A percentile compares a stretch with the other conserved stretches of the same genome.
phyloP scores from a whole-genome alignment of 2,113 vertebrate species.

The Dascyllus trimaculatus region DNA sequence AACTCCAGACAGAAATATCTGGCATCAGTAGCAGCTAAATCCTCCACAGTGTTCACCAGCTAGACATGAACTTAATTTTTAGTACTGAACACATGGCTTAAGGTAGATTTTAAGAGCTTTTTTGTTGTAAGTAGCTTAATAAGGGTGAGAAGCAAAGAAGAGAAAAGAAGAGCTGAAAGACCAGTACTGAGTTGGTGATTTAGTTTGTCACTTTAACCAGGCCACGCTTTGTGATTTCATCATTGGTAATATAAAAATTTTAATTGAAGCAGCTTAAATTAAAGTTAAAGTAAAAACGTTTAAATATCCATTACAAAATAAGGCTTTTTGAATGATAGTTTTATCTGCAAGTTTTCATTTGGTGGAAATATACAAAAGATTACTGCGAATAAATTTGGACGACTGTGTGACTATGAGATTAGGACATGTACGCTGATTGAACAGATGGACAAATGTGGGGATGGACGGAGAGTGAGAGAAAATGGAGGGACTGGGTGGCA shows the following conservation, averaged over 20 bases:
- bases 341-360: constrained; percentile 13
- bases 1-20: too few relatives aligned
- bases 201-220: too few relatives aligned
- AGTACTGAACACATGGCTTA: not conserved
- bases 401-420: constrained; percentile 27
- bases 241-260: too few relatives aligned
- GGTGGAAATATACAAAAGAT: constrained; percentile 17
- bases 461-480: constrained; percentile 12
- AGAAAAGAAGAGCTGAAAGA: not conserved
- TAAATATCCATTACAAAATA: not conserved
- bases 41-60: not conserved
- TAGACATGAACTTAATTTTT: not conserved
- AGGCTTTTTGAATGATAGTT: not conserved
- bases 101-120: too few relatives aligned
- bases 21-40: too few relatives aligned
- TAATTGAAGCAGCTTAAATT: not conserved
- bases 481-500: not conserved
- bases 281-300: not conserved
- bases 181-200: too few relatives aligned
- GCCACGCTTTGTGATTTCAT: too few relatives aligned
- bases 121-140: not conserved
- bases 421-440: constrained; percentile 21
- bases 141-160: not conserved
- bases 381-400: constrained; percentile 2
- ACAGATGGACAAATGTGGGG: constrained; percentile 28